phyloP scores from a whole-genome alignment of 2,888 invertebrate species.

The Anodontia alba region DNA sequence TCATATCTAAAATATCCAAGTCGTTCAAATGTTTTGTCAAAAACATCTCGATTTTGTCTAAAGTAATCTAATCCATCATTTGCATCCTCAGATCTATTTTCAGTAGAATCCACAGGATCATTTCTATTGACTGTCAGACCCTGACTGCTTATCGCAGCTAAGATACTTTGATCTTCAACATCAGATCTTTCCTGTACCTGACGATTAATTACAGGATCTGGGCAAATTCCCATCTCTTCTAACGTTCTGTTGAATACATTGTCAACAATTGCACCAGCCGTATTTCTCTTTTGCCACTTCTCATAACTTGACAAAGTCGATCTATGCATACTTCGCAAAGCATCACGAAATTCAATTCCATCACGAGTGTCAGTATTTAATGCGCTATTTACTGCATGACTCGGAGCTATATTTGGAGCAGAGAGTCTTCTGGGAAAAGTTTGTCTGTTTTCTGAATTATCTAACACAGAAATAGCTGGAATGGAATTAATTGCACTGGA shows the following conservation, averaged over 20 bases:
- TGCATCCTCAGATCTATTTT: neutral
- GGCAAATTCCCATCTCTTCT: constrained; percentile 59
- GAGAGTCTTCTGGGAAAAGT: neutral
- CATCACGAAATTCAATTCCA: constrained; percentile 3
- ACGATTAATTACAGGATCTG: constrained; percentile 43
- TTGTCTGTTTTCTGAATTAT: neutral
- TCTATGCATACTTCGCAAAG: neutral
- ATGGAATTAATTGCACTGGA: neutral
- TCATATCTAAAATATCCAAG: neutral
- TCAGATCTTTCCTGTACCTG: constrained; percentile 18
- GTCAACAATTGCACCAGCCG: constrained; percentile 53
- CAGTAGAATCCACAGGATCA: neutral
- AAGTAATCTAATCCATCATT: neutral
- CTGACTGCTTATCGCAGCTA: constrained; percentile 44
- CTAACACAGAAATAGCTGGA: neutral
- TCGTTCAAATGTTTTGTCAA: constrained; percentile 7
- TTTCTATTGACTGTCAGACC: constrained; percentile 26
- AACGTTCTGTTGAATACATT: constrained; percentile 58
- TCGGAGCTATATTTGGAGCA: neutral
- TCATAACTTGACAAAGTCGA: neutral
- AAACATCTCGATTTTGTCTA: neutral
- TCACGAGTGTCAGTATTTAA: neutral
- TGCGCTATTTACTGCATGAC: neutral
- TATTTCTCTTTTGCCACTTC: constrained; percentile 15
- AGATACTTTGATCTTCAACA: constrained; percentile 49